Conservation (phyloP, 2,113 vertebrate species). For the Larimichthys polyactis region DNA sequence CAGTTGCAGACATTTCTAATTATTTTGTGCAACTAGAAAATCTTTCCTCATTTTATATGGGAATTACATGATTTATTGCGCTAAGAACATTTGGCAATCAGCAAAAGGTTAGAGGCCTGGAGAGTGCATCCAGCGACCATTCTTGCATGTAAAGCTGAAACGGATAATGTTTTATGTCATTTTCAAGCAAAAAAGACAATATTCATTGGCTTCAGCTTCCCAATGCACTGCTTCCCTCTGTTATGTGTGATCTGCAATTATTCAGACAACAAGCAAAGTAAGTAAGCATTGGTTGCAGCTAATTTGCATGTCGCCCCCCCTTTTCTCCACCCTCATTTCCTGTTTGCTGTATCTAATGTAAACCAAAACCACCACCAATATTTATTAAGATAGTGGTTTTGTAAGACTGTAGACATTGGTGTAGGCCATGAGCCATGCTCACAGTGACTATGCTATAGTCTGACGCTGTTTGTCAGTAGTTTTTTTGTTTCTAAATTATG, state of each 20-base stretch:
- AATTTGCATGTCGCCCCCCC: not conserved
- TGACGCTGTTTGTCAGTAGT: too few relatives aligned
- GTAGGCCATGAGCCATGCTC: too few relatives aligned
- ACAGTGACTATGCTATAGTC: too few relatives aligned
- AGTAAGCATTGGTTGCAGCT: not conserved
- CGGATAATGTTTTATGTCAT: not conserved
- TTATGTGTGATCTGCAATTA: not conserved
- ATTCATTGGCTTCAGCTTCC: not conserved
- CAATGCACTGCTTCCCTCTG: not conserved
- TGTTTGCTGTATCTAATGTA: too few relatives aligned
- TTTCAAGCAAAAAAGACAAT: not conserved
- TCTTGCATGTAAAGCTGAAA: not conserved
- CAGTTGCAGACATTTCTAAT: not conserved
- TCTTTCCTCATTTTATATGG: not conserved
- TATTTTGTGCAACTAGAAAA: not conserved
- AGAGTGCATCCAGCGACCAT: not conserved
- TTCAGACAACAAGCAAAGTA: not conserved
- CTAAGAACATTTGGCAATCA: not conserved
- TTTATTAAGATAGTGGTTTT: too few relatives aligned
- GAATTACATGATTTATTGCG: not conserved
- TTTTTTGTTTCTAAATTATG: too few relatives aligned
- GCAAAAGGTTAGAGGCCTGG: not conserved
- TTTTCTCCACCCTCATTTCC: not conserved
- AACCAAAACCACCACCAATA: too few relatives aligned
- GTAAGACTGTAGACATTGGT: too few relatives aligned